Conservation (phyloP, 2,888 invertebrate species). For the Halocaridina rubra region DNA sequence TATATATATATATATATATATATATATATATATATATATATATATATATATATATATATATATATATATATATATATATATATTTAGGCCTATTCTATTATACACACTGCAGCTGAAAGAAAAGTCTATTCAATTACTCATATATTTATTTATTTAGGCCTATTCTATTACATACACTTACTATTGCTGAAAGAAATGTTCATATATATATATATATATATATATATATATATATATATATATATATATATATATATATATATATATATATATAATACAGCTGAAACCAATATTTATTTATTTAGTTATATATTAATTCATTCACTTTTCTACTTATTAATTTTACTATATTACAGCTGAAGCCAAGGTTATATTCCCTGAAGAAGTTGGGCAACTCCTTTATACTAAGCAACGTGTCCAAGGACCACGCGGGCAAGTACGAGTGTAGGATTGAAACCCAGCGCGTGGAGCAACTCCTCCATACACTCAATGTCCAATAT, state of each 20-base stretch:
- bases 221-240: constrained; percentile 47
- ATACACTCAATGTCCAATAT: constrained; percentile 47
- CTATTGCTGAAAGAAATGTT: neutral
- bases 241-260: constrained; percentile 28
- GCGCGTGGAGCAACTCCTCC: constrained; percentile 28
- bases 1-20: neutral
- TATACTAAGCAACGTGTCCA: constrained; percentile 21
- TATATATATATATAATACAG: neutral
- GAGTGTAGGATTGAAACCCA: constrained; percentile 38
- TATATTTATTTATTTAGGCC: neutral
- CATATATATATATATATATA: constrained; percentile 26
- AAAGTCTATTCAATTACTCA: too few relatives aligned
- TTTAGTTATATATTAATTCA: too few relatives aligned
- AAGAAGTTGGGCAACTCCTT: constrained; percentile 38
- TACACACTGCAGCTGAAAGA: neutral
- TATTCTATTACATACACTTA: neutral
- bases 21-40: constrained; percentile 2
- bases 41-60: constrained; percentile 25
- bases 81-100: neutral
- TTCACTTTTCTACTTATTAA: too few relatives aligned
- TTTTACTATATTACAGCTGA: too few relatives aligned
- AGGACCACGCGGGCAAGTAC: constrained; percentile 42
- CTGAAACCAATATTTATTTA: neutral
- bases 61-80: neutral
- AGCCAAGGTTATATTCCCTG: neutral